Conservation (phyloP, 2,888 invertebrate genomes). For the Argyresthia albistria region DNA sequence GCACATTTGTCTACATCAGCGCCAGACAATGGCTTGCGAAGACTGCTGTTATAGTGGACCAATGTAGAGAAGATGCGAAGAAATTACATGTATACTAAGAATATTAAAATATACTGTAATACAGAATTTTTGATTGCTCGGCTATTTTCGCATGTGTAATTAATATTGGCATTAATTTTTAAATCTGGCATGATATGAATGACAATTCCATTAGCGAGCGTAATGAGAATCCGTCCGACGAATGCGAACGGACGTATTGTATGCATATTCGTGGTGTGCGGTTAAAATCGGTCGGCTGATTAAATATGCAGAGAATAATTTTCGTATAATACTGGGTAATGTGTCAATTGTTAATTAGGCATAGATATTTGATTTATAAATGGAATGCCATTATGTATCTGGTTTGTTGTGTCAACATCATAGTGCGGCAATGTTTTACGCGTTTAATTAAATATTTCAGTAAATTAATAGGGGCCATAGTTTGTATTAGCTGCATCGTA, state of each 20-base stretch:
- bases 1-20: background rate
- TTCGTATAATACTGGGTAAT: background rate
- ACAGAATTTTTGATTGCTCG: background rate
- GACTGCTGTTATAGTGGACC: too few relatives aligned
- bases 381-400: too few relatives aligned
- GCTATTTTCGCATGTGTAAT: background rate
- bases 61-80: too few relatives aligned
- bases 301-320: conserved; percentile 1
- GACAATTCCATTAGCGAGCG: conserved; percentile 21
- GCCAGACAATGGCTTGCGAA: background rate
- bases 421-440: background rate
- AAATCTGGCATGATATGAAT: conserved; percentile 16
- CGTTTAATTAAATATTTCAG: background rate
- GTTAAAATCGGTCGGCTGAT: background rate
- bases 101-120: too few relatives aligned
- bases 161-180: background rate
- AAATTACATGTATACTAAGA: too few relatives aligned
- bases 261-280: background rate
- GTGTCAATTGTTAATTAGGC: conserved; percentile 2
- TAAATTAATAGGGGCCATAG: background rate
- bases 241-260: background rate
- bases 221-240: background rate
- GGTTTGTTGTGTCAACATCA: too few relatives aligned
- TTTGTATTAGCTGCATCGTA: background rate
- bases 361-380: too few relatives aligned